These are phyloP conservation scores for Chamaetylas fuelleborni DNA, from an alignment of 2,113 vertebrate species.

Conservation along the genomic window DNA sequence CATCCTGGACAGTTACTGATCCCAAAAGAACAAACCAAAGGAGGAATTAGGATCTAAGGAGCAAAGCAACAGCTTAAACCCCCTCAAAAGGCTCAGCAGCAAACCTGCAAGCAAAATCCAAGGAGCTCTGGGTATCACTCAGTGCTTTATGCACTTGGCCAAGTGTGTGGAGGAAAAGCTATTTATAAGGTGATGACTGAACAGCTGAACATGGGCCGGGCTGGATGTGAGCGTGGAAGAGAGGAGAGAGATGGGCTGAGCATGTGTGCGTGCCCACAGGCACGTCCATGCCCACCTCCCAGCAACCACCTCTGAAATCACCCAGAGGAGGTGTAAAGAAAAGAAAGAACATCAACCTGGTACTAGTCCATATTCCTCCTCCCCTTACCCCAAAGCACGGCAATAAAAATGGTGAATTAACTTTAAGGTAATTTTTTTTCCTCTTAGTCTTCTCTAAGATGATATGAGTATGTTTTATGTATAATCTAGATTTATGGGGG, in stretches of 20 bases:
- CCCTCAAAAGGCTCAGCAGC: not conserved
- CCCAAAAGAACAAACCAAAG: not conserved
- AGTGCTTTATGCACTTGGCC: not conserved
- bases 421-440: not conserved
- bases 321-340: not conserved
- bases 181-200: constrained; percentile 59
- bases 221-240: not conserved
- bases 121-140: constrained; percentile 9
- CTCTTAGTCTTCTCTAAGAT: not conserved
- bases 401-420: constrained; percentile 41
- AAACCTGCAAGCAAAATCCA: not conserved
- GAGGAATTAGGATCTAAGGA: not conserved
- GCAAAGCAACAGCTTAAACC: not conserved
- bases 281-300: not conserved
- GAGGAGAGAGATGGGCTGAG: not conserved
- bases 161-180: not conserved
- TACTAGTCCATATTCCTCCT: not conserved
- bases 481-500: not conserved
- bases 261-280: not conserved
- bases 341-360: not conserved
- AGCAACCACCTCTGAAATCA: not conserved
- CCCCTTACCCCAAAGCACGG: not conserved
- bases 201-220: not conserved
- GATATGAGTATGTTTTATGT: not conserved
- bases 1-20: not conserved